Conservation (phyloP, 1,140 invertebrate species). For the Meloidogyne exigua region DNA sequence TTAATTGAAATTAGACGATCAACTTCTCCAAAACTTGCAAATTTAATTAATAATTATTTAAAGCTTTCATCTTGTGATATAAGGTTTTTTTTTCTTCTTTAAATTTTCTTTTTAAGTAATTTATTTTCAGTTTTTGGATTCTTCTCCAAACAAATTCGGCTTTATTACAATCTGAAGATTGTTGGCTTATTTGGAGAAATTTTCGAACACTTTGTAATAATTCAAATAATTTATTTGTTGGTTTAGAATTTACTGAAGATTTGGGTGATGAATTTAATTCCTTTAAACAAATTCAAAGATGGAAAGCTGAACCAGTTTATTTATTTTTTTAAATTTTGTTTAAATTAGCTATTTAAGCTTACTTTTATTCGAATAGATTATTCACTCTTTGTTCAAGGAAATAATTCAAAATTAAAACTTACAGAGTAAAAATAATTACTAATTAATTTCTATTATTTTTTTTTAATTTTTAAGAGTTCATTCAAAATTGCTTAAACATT, state of each 20-base stretch:
- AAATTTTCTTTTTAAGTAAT: too few relatives aligned
- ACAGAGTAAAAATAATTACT: slow-evolving; percentile 9
- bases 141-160: slow-evolving; percentile 41
- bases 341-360: slow-evolving; percentile 13
- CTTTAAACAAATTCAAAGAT: slow-evolving; percentile 26
- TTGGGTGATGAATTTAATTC: slow-evolving; percentile 50
- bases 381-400: slow-evolving; percentile 10
- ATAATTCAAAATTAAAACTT: background rate
- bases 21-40: slow-evolving; percentile 43
- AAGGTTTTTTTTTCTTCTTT: slow-evolving; percentile 25
- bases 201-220: slow-evolving; percentile 40
- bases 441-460: background rate
- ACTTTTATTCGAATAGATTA: slow-evolving; percentile 14
- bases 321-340: background rate
- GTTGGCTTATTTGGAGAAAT: slow-evolving; percentile 53
- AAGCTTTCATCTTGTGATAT: background rate
- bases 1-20: slow-evolving; percentile 41
- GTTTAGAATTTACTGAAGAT: slow-evolving; percentile 35
- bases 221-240: slow-evolving; percentile 31
- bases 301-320: slow-evolving; percentile 53
- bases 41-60: slow-evolving; percentile 36
- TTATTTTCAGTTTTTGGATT: slow-evolving; percentile 51
- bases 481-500: slow-evolving; percentile 11
- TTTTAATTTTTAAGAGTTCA: background rate
- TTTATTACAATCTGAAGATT: slow-evolving; percentile 26